Evolutionary conservation across 2,113 vertebrate genomes (phyloP).

Genomic region (Cyanoramphus novaezelandiae): DNA sequence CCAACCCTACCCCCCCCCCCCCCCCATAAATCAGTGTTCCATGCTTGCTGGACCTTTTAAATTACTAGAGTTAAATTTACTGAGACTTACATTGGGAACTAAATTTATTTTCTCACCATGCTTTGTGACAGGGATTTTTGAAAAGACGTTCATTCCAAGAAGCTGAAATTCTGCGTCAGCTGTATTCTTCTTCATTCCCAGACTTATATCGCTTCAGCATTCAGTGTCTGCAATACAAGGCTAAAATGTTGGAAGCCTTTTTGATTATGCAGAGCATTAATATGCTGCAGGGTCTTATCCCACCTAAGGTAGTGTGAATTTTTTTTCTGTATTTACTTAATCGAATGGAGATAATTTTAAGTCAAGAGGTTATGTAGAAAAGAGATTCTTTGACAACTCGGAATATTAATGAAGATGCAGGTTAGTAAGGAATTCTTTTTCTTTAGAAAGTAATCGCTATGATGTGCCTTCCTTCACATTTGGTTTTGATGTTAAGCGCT

Average conservation of each 20-base stretch:
- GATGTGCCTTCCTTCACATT: background rate
- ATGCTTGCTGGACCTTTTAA: background rate
- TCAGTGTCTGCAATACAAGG: conserved; percentile 87
- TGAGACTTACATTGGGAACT: background rate
- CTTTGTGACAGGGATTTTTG: conserved; percentile 84
- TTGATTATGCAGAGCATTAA: conserved; percentile 90
- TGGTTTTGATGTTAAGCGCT: background rate
- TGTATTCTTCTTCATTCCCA: conserved; percentile 86
- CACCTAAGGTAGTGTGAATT: conserved; percentile 71
- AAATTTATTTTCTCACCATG: background rate
- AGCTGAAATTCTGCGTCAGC: conserved; percentile 78
- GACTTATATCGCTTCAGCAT: conserved; percentile 84
- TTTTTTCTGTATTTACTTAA: background rate
- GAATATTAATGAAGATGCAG: background rate
- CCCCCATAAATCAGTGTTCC: background rate
- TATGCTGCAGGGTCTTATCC: conserved; percentile 92
- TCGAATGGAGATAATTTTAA: background rate
- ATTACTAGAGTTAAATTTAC: background rate
- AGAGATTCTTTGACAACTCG: background rate
- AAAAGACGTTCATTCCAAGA: conserved; percentile 82
- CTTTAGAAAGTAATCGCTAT: background rate
- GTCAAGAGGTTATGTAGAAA: background rate
- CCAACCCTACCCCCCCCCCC: fast-evolving
- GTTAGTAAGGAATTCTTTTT: background rate
- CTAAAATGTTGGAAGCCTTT: conserved; percentile 90